Conservation (phyloP, 1,140 invertebrate species). For the Asbolus verrucosus region DNA sequence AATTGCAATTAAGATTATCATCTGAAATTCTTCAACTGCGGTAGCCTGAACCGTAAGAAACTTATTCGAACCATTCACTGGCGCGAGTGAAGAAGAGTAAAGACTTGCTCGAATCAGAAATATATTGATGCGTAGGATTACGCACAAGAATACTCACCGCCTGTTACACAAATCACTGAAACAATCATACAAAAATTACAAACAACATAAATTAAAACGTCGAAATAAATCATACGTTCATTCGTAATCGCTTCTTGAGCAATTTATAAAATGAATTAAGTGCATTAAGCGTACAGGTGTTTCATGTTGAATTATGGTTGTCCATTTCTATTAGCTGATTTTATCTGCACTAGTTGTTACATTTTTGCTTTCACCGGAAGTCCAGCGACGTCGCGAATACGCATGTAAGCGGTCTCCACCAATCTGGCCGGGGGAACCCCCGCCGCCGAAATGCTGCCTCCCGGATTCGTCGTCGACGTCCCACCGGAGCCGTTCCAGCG, state of each 20-base stretch:
- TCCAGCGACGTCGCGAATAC: slow-evolving; percentile 9
- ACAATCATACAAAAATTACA: slow-evolving; percentile 28
- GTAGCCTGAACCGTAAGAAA: no score
- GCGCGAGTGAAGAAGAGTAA: not conserved
- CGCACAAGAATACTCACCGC: slow-evolving; percentile 25
- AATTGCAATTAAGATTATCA: no score
- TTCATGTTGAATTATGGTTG: slow-evolving; percentile 36
- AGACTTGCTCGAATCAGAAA: not conserved
- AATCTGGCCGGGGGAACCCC: slow-evolving; percentile 5
- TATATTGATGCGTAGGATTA: slow-evolving; percentile 28
- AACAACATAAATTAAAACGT: slow-evolving; percentile 39
- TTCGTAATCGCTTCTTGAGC: slow-evolving; percentile 37
- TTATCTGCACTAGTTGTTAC: slow-evolving; percentile 32
- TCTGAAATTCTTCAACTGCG: no score
- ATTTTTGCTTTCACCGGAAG: slow-evolving; percentile 37
- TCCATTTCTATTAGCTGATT: slow-evolving; percentile 38
- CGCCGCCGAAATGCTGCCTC: slow-evolving; percentile 17
- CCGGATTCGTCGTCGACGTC: slow-evolving; percentile 23
- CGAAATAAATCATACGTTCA: slow-evolving; percentile 37
- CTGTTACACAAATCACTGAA: slow-evolving; percentile 31
- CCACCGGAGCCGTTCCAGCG: not conserved
- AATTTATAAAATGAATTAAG: slow-evolving; percentile 39
- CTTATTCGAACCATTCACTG: no score
- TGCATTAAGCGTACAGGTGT: slow-evolving; percentile 34
- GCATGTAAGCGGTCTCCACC: slow-evolving; percentile 12